Evolutionary conservation across 2,113 vertebrate species (phyloP).

Genomic region (Mesoclemmys tuberculata): DNA sequence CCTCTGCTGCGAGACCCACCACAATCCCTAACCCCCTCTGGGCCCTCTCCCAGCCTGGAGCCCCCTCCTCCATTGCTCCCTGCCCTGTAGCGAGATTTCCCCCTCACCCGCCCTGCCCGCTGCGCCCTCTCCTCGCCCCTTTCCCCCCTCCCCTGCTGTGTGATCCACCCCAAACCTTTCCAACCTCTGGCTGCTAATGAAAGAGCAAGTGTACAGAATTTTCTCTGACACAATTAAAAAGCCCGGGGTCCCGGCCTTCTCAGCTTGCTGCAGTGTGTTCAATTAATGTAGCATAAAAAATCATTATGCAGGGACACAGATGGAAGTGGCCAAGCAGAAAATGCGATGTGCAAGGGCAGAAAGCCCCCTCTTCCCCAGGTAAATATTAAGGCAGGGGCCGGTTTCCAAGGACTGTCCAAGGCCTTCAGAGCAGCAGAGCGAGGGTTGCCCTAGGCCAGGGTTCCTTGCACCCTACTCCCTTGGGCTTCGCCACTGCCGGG

Average conservation of each 20-base stretch:
- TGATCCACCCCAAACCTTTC: slow-evolving; percentile 30
- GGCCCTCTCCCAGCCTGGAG: neutral
- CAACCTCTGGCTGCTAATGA: neutral
- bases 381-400: slow-evolving; percentile 63
- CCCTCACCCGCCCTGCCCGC: neutral
- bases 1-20: neutral
- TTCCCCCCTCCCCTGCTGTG: neutral
- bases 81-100: neutral
- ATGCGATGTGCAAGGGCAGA: slow-evolving; percentile 74
- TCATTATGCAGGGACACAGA: slow-evolving; percentile 87
- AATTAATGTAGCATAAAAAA: slow-evolving; percentile 88
- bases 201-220: slow-evolving; percentile 50
- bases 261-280: slow-evolving; percentile 81
- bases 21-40: fast-evolving
- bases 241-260: slow-evolving; percentile 77
- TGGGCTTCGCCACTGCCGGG: too few relatives aligned
- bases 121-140: neutral
- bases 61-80: neutral
- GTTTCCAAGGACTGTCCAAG: neutral
- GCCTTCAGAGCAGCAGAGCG: fast-evolving
- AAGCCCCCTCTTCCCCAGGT: slow-evolving; percentile 81
- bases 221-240: slow-evolving; percentile 81
- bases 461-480: neutral
- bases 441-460: too few relatives aligned
- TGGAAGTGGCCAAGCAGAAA: slow-evolving; percentile 85